phyloP scores from a whole-genome alignment of 2,113 vertebrate species.

The Paradisaea rubra region DNA sequence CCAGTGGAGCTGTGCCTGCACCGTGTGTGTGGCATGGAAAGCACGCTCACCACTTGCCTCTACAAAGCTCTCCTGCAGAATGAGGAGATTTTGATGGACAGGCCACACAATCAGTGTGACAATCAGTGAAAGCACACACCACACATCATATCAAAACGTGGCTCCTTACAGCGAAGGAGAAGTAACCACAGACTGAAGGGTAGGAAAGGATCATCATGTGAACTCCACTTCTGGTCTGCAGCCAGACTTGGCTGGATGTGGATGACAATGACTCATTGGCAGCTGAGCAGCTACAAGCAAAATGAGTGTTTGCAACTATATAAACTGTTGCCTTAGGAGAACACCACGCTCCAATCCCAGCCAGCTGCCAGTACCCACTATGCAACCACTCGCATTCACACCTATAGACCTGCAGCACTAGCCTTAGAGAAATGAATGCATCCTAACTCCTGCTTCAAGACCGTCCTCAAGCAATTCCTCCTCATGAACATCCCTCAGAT shows the following conservation, averaged over 20 bases:
- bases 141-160: background rate
- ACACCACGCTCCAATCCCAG: background rate
- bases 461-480: background rate
- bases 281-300: background rate
- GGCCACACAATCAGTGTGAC: background rate
- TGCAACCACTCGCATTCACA: background rate
- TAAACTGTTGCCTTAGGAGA: background rate
- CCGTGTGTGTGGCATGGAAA: background rate
- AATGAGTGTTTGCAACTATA: background rate
- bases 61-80: background rate
- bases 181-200: background rate
- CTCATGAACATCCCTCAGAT: background rate
- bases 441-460: background rate
- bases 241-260: background rate
- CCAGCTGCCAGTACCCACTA: background rate
- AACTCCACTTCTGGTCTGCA: background rate
- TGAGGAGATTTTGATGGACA: background rate
- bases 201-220: background rate
- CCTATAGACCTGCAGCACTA: background rate
- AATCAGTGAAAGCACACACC: background rate
- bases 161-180: background rate
- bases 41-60: background rate
- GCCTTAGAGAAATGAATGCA: background rate
- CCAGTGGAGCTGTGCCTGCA: background rate
- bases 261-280: background rate